Evolutionary conservation across 2,113 vertebrate species (phyloP), one percentile per base, ranked within the genome.

Genomic region (Nettapus auritus): DNA sequence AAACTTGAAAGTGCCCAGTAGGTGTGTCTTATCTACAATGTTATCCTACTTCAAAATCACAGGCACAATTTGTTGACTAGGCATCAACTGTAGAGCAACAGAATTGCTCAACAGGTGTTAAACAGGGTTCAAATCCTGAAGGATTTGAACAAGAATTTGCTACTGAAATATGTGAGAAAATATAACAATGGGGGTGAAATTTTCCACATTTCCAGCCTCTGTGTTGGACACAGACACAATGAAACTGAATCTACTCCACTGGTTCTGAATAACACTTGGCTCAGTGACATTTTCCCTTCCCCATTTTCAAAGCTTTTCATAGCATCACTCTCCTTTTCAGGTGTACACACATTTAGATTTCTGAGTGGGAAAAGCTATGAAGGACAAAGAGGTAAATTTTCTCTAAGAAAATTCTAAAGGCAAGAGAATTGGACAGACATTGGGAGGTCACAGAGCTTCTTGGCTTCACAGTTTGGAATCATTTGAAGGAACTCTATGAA

Each of bases 11-110:
- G 95, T 90, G 69, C 83, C 88, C 94, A 93, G 80, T 96, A 94
- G 95, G 96, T 95, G 95, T 92, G 92, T 95, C 96, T 97, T 96
- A 97, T 97, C 96, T 95, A 79, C 77, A 93, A 18, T 60, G 92
- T 92, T 95, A 95, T 96, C 90, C 80, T 68, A 53, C 90, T 93
- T 57, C 50, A 95, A 96, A 96, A 96, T 88, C 88, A 89, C 48
- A 92, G 66, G 53, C 57, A 86, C 83, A 90, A 94, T 96, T 94
- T 95, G 92, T 93, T 96, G 94, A 95, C 66, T 90, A 96, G 53
- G 53, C 83, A 87, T 71, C 13, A 3, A 66, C 21, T 71, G 64
- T 50, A 56, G 38, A 92, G 48, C 83, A 66, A 82, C 48, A 92
- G 77, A 93, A 92, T 96, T 94, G 91, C 83, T 93, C 88, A 95